A percentile compares a stretch with the other conserved stretches of the same genome.
These are phyloP conservation scores for Caenorhabditis becei DNA, from an alignment of 2,888 invertebrate genomes.

Conservation along the genomic window DNA sequence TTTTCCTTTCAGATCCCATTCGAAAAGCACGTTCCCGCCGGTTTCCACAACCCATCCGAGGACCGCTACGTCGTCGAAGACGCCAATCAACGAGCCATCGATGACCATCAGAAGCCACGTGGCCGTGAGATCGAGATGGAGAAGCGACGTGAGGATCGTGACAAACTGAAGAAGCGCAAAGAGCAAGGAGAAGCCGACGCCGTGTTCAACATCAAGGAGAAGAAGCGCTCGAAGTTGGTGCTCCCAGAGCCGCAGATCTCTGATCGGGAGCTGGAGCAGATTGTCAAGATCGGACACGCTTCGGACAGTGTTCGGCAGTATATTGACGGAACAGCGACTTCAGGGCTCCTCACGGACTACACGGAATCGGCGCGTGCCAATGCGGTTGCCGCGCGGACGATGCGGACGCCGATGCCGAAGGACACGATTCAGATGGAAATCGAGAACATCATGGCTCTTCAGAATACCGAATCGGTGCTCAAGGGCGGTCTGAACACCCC, in stretches of 20 bases:
- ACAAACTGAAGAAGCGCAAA: constrained; percentile 90
- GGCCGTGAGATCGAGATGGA: constrained; percentile 84
- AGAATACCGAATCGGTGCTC: constrained; percentile 96
- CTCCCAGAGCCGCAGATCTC: constrained; percentile 97
- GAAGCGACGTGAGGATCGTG: constrained; percentile 95
- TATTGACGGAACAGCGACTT: constrained; percentile 86
- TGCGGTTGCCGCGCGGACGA: constrained; percentile 89
- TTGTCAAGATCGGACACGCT: constrained; percentile 86
- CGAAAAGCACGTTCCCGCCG: constrained; percentile 85
- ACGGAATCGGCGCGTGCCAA: constrained; percentile 87
- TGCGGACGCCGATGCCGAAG: constrained; percentile 83
- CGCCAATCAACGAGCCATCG: constrained; percentile 70
- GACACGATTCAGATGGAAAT: constrained; percentile 86
- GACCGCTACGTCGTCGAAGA: constrained; percentile 85
- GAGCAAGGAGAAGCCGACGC: constrained; percentile 88
- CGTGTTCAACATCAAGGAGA: constrained; percentile 80
- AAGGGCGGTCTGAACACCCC: constrained; percentile 97
- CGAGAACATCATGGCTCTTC: constrained; percentile 97
- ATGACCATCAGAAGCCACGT: constrained; percentile 73
- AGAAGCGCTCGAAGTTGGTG: constrained; percentile 87
- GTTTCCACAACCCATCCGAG: constrained; percentile 95
- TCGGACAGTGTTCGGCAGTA: constrained; percentile 86
- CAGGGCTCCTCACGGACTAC: constrained; percentile 92
- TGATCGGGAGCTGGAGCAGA: constrained; percentile 87
- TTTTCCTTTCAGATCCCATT: constrained; percentile 85